phyloP scores from a whole-genome alignment of 2,797 vertebrate genomes.

The Gorsachius magnificus region DNA sequence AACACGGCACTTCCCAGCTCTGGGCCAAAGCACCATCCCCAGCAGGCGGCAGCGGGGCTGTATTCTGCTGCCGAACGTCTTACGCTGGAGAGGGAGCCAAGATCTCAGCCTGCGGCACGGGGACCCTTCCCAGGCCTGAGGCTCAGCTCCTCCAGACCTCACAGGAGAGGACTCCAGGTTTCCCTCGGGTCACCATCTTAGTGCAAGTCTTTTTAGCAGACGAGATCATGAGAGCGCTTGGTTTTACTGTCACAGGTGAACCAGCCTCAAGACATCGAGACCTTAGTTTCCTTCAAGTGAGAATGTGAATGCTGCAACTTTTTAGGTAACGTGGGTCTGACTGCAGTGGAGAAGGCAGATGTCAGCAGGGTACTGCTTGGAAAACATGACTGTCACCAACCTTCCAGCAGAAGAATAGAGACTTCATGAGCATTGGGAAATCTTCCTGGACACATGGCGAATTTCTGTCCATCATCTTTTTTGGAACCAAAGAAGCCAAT shows the following conservation, averaged over 20 bases:
- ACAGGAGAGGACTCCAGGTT: neutral
- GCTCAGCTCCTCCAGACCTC: neutral
- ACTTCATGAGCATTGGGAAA: neutral
- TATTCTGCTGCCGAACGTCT: neutral
- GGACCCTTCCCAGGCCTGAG: neutral
- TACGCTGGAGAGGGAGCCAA: neutral
- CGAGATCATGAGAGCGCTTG: fast-evolving
- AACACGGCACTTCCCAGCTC: neutral
- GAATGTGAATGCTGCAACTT: neutral
- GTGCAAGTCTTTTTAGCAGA: neutral
- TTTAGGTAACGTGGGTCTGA: fast-evolving
- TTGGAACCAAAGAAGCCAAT: neutral
- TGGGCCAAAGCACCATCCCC: neutral
- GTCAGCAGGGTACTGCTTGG: neutral
- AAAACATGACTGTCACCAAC: neutral
- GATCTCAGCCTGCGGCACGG: neutral
- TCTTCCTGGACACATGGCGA: neutral
- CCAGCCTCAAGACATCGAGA: neutral
- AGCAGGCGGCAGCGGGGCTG: neutral
- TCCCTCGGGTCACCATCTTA: neutral
- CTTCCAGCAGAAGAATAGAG: neutral
- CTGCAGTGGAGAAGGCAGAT: neutral
- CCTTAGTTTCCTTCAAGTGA: neutral
- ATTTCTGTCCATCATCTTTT: neutral
- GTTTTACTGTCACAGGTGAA: neutral